A percentile compares a stretch with the other conserved stretches of the same genome.
These are phyloP conservation scores for Pseudorhombus dupliciocellatus DNA, from an alignment of 2,113 vertebrate species.

Conservation along the genomic window DNA sequence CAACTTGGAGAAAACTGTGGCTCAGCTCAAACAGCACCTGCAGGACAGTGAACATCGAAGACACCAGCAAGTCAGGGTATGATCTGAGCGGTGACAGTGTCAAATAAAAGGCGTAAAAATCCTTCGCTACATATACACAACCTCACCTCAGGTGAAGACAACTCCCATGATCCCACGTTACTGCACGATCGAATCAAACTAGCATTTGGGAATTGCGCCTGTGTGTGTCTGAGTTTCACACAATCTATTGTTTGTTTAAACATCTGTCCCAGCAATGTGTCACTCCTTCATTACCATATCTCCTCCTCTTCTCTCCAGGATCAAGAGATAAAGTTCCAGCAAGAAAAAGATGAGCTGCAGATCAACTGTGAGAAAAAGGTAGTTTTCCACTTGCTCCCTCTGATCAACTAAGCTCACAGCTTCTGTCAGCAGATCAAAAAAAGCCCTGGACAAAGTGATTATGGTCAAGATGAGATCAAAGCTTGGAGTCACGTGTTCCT, in stretches of 20 bases:
- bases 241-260: not conserved
- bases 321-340: slow-evolving; percentile 84
- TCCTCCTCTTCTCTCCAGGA: slow-evolving; percentile 79
- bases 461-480: slow-evolving; percentile 58
- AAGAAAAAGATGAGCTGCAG: slow-evolving; percentile 85
- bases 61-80: slow-evolving; percentile 85
- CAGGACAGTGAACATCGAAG: slow-evolving; percentile 82
- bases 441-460: slow-evolving; percentile 36
- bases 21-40: slow-evolving; percentile 84
- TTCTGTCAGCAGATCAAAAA: slow-evolving; percentile 30
- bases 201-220: too few relatives aligned
- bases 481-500: slow-evolving; percentile 36
- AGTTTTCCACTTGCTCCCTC: slow-evolving; percentile 21
- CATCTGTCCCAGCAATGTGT: not conserved
- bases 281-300: not conserved
- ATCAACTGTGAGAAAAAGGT: slow-evolving; percentile 88
- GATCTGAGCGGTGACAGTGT: not conserved
- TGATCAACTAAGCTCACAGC: slow-evolving; percentile 21
- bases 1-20: slow-evolving; percentile 81
- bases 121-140: too few relatives aligned
- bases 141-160: too few relatives aligned
- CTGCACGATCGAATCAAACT: too few relatives aligned
- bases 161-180: too few relatives aligned
- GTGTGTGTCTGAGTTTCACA: not conserved
- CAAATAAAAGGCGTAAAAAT: too few relatives aligned